Evolutionary conservation across 1,140 invertebrate genomes (phyloP).

Genomic region (Plodia interpunctella): DNA sequence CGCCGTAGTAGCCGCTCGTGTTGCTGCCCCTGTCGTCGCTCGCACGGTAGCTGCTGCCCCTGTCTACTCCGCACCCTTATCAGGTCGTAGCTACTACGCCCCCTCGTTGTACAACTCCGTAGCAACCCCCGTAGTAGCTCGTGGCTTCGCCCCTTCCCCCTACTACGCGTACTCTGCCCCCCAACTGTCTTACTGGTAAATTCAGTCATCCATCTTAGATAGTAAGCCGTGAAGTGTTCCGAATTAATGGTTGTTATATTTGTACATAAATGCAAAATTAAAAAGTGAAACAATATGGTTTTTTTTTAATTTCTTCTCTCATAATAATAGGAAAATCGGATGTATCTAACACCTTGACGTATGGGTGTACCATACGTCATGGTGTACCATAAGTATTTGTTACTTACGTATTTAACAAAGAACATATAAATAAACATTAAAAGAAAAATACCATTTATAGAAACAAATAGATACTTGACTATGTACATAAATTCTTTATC

Average conservation of each 20-base stretch:
- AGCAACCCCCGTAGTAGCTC: not conserved
- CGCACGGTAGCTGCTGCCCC: not conserved
- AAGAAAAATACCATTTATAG: too few species aligned
- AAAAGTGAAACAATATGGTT: not conserved
- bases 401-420: too few species aligned
- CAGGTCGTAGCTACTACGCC: not conserved
- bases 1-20: conserved; percentile 22
- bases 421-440: too few species aligned
- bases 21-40: conserved; percentile 7
- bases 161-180: conserved; percentile 8
- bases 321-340: too few species aligned
- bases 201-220: conserved; percentile 20
- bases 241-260: conserved; percentile 39
- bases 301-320: not conserved
- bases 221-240: conserved; percentile 2
- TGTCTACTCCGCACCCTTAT: not conserved
- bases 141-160: conserved; percentile 6
- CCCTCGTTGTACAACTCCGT: not conserved
- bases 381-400: too few species aligned
- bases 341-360: too few species aligned
- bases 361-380: too few species aligned
- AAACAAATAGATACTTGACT: too few species aligned
- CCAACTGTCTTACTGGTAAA: conserved; percentile 36
- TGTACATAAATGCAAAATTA: conserved; percentile 9
- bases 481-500: too few species aligned